Evolutionary conservation across 2,888 invertebrate species (phyloP), one percentile per base, ranked within the genome.

Genomic region (Eurois occulta): DNA sequence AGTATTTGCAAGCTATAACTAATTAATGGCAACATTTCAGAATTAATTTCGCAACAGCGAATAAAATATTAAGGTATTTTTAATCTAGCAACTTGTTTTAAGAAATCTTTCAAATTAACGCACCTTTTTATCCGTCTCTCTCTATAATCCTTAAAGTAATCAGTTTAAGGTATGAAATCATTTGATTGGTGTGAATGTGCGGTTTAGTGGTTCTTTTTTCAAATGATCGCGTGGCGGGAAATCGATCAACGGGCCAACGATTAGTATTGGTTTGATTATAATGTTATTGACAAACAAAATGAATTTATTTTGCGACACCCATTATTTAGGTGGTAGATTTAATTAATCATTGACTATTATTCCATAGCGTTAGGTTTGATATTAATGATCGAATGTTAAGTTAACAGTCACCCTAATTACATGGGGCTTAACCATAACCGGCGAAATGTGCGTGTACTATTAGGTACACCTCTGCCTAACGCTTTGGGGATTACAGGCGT

Each of bases 261-360:
- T 88, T 83, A 80, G 80, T 58, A 46, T 72, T 74, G 74, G 79
- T 75, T 79, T 66, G 52, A 79, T 80, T 86, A 77, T 67, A 80
- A 70, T 77, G 35, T 78, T 75, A 78, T 86, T 88, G 83, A 78
- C 85, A 78, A 86, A 87, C 69, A 43, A 68, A 76, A 80, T 79
- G 1, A 70, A 71, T 74, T 81, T 32, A 55, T 65, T 79, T 84
- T 84, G 65, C 72, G 65, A 78, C 72, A 79, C 46, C 43, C 16
- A 66, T 48, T 43, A 43, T 13, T 77, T 77, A 65, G 77, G 43
- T 77, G 48, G 68, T 74, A 28, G 24, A 32, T 46, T 73, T 52
- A 62, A n/a, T 10, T 2, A 60, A 62, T 70, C 10, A 52, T 24
- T 13, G 3, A 16, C n/a, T 13, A n/a, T 55, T n/a, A 28, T 41